phyloP scores from a whole-genome alignment of 2,888 invertebrate species.

The Cerastis rubricosa region DNA sequence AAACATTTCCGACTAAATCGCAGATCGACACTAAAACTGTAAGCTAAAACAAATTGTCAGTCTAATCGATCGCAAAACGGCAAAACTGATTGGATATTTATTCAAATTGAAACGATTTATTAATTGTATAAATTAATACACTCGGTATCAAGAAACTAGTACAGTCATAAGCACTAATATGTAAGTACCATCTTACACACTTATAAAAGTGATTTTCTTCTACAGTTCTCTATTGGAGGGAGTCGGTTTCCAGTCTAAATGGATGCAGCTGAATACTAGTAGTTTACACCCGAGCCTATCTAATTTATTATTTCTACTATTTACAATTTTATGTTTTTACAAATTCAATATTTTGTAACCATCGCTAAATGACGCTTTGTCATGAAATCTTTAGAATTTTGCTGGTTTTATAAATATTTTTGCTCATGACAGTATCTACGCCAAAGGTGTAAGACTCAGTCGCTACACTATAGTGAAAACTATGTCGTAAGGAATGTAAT shows the following conservation, averaged over 20 bases:
- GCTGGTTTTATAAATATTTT: not conserved
- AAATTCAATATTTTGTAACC: not conserved
- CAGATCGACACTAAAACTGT: not conserved
- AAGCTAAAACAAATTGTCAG: slow-evolving; percentile 26
- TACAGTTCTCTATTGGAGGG: not conserved
- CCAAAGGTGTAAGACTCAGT: slow-evolving; percentile 10
- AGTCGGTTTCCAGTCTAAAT: not conserved
- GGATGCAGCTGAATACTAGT: not conserved
- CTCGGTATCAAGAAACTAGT: not conserved
- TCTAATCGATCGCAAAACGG: slow-evolving; percentile 14
- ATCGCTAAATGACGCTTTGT: not conserved
- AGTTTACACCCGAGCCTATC: not conserved
- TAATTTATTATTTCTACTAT: not conserved
- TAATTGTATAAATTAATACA: slow-evolving; percentile 12
- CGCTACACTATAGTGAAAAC: slow-evolving; percentile 42
- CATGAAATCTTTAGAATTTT: not conserved
- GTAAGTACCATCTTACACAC: not conserved
- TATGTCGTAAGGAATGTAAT: slow-evolving; percentile 83
- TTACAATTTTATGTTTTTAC: not conserved
- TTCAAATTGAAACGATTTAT: slow-evolving; percentile 11
- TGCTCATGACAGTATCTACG: not conserved
- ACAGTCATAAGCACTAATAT: not conserved
- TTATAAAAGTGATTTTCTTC: not conserved
- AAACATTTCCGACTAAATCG: slow-evolving; percentile 13
- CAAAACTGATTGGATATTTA: slow-evolving; percentile 1